Base-by-base conservation (phyloP, 1,140 invertebrate species). In the Sitobion miscanthi region DNA sequence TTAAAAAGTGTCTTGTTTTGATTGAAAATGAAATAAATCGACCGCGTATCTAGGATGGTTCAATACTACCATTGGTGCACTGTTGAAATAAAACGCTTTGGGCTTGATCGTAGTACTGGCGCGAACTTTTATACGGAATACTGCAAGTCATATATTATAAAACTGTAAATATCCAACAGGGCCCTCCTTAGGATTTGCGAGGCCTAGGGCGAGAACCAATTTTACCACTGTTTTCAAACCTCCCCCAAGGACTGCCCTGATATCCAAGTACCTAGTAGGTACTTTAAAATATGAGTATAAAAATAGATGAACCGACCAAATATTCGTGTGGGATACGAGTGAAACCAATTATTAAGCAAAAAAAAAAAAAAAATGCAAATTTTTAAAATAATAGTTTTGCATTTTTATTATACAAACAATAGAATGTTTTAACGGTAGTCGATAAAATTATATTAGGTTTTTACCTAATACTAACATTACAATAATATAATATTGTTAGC, bases 391-490 rank as follows among this genome's bases (percentile, higher is more conserved):
- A 93, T 93, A 54, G 45, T 93, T 93, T 85, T 85, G 69, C n/a
- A 54, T 93, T 85, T 93, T 93, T 85, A 93, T 86, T 54, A 85
- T 93, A 93, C 91, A 85, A 93, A 91, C 69, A 82, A 93, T 85
- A 93, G 77, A 93, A 85, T 54, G 77, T 93, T 82, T 54, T 85
- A 85, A 93, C 91, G 82, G 49, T 93, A 85, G 47, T 93, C 77
- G 82, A 85, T 93, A 93, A 85, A 54, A 85, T 93, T 85, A 93
- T 85, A 42, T 85, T 93, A 93, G 91, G 91, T 93, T 54, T 69
- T 49, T 47, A 92, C 91, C 91, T 83, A 92, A 52, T 92, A 83
- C 91, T 92, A 92, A 85, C 69, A 92, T 92, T 92, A 92, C 91
- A 92, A 52, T 92, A 83, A 54, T 85, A 85, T 92, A 52, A 82